These are phyloP conservation scores for Hylaea fasciaria DNA, from an alignment of 2,888 invertebrate genomes.

Conservation along the genomic window DNA sequence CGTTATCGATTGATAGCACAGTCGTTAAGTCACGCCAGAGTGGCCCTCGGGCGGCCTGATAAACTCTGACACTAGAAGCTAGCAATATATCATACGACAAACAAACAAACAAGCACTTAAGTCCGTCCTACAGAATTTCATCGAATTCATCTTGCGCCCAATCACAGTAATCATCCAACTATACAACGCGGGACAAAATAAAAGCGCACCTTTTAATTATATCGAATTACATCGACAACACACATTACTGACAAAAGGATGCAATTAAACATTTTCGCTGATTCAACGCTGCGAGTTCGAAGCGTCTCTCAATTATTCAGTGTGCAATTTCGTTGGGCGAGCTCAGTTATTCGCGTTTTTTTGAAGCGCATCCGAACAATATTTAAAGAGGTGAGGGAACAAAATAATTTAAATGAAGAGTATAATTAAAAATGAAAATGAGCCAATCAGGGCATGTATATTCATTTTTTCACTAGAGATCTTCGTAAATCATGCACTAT, in stretches of 20 bases:
- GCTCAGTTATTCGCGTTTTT: neutral
- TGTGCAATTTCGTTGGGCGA: constrained; percentile 41
- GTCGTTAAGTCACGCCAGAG: too few species aligned
- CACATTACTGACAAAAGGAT: constrained; percentile 51
- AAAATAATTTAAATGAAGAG: neutral
- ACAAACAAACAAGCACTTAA: neutral
- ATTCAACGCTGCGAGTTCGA: constrained; percentile 41
- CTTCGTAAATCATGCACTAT: too few species aligned
- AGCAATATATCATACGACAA: too few species aligned
- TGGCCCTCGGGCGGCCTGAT: too few species aligned
- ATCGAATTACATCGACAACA: constrained; percentile 45
- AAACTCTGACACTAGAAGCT: too few species aligned
- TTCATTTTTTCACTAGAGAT: too few species aligned
- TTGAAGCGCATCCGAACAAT: too few species aligned
- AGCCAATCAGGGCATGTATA: too few species aligned
- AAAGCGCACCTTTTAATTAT: constrained; percentile 39
- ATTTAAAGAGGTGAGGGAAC: too few species aligned
- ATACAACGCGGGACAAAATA: constrained; percentile 17
- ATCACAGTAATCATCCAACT: constrained; percentile 39
- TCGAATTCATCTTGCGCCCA: constrained; percentile 22
- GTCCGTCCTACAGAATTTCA: constrained; percentile 17
- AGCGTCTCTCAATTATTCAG: constrained; percentile 52
- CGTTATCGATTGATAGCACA: too few species aligned
- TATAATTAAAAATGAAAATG: neutral
- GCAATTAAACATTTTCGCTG: constrained; percentile 49